Percentiles rank a stretch among this genome's conserved stretches.
Evolutionary conservation across 2,113 vertebrate genomes (phyloP).

Genomic region (Limnothrissa miodon): DNA sequence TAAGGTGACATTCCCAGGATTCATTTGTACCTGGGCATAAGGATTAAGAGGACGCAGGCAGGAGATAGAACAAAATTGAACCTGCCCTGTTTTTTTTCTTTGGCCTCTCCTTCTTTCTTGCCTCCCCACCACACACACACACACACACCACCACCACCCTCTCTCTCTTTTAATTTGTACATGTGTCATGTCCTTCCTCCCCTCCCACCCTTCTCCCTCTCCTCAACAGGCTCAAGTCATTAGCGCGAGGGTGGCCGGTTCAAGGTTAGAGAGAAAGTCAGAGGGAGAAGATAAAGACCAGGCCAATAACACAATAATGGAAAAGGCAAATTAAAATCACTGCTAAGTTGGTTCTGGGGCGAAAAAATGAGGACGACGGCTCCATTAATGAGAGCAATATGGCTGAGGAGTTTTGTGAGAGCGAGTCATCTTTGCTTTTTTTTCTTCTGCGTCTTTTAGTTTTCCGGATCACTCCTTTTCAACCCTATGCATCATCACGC

Average conservation of each 20-base stretch:
- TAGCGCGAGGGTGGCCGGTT: conserved; percentile 71
- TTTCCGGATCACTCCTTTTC: conserved; percentile 29
- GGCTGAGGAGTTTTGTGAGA: conserved; percentile 69
- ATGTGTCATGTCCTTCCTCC: conserved; percentile 50
- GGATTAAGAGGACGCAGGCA: conserved; percentile 62
- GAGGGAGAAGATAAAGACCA: conserved; percentile 65
- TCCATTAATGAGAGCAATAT: conserved; percentile 76
- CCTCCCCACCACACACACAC: too few relatives aligned
- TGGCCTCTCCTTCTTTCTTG: conserved; percentile 45
- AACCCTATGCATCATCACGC: conserved; percentile 39
- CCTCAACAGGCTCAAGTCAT: conserved; percentile 79
- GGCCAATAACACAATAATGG: conserved; percentile 74
- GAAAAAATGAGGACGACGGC: conserved; percentile 67
- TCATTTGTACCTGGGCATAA: conserved; percentile 73
- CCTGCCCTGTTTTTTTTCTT: conserved; percentile 51
- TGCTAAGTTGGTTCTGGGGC: conserved; percentile 65
- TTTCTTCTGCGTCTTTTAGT: not conserved
- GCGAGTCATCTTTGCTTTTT: conserved; percentile 43
- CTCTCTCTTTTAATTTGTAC: conserved; percentile 56
- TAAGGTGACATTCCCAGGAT: conserved; percentile 70
- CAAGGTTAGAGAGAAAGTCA: conserved; percentile 83
- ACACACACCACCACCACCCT: conserved; percentile 41
- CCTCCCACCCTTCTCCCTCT: conserved; percentile 54
- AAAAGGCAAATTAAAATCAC: conserved; percentile 70
- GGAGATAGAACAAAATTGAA: conserved; percentile 78